Base-by-base conservation (phyloP, 2,113 vertebrate species). In the Coreoperca whiteheadi region DNA sequence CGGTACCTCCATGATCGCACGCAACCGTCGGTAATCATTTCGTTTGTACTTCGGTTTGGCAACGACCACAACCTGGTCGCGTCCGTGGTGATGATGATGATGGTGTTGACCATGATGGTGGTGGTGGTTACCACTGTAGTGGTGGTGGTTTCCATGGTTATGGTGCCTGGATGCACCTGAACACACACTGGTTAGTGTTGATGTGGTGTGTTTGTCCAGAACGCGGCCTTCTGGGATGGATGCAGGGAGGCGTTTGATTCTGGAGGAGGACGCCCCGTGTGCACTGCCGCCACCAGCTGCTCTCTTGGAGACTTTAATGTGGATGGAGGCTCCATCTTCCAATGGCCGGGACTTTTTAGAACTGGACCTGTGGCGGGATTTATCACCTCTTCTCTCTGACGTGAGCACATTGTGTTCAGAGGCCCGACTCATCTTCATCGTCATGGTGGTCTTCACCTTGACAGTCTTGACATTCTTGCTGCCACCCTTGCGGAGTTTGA, bases 41-140 rank as follows among this genome's bases (percentile, higher is more conserved):
- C 97, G 95, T 88, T 98, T 98, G 93, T 97, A 94, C 71, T 96
- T 97, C 0, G 96, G 97, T 70, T 97, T 99, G 83, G 97, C 95
- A 64, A 98, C 92, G 16, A 98, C 96, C 0, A 93, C 92, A 1
- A 97, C 96, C 10, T 95, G 94, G 65, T 89, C 74, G 0, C 77
- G 83, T 20, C 84, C 51, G 0, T 75, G 71, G 34, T 78, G 81
- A 3, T 77, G 84, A 20, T 30, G 70, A 56, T 69, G 79, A 21
- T 85, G 54, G 66, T 83, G 78, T 23, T 82, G 67, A 10, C n/a
- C 7, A 12, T 60, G 73, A 32, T 74, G 81, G 37, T 30, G 41
- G 61, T 51, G 80, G 61, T 51, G 80, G 77, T 79, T 78, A 5
- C 90, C 60, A 7, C 56, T 21, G 46, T 15, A 20, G 23, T 76